A percentile compares a stretch with the other conserved stretches of the same genome.
phyloP scores from a whole-genome alignment of 2,113 vertebrate genomes.

The Gobio gobio region DNA sequence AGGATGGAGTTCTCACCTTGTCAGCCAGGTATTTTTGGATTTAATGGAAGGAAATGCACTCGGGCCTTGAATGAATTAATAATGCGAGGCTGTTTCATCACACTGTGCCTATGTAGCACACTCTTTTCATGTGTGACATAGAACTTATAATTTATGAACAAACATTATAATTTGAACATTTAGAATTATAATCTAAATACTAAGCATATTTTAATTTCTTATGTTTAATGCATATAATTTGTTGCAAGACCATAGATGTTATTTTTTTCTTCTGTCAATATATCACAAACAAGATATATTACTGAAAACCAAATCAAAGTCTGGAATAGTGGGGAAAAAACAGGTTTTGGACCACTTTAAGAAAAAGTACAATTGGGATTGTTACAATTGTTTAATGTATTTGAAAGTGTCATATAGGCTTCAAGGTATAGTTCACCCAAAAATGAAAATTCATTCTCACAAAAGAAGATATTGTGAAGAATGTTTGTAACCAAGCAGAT shows the following conservation, averaged over 20 bases:
- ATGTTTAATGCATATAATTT: background rate
- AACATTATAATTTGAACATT: background rate
- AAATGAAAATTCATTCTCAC: too few relatives aligned
- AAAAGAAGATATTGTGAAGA: too few relatives aligned
- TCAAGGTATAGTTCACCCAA: too few relatives aligned
- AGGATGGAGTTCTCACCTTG: constrained; percentile 23
- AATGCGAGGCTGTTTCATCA: background rate
- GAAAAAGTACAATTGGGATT: background rate
- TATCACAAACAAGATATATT: background rate
- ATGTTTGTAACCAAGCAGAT: too few relatives aligned
- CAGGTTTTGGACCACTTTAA: background rate
- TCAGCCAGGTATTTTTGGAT: constrained; percentile 45
- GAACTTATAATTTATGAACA: background rate
- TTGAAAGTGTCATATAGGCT: too few relatives aligned
- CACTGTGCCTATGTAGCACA: background rate
- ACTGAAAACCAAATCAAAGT: background rate
- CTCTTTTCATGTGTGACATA: background rate
- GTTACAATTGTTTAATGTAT: too few relatives aligned
- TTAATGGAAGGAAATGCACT: constrained; percentile 1
- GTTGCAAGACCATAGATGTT: background rate
- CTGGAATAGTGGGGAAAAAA: background rate
- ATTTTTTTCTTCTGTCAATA: background rate
- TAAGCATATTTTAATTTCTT: background rate
- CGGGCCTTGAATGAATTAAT: constrained; percentile 41
- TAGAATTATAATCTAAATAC: background rate